Evolutionary conservation across 2,113 vertebrate species (phyloP), one percentile per base, ranked within the genome.

Genomic region (Tetrax tetrax): DNA sequence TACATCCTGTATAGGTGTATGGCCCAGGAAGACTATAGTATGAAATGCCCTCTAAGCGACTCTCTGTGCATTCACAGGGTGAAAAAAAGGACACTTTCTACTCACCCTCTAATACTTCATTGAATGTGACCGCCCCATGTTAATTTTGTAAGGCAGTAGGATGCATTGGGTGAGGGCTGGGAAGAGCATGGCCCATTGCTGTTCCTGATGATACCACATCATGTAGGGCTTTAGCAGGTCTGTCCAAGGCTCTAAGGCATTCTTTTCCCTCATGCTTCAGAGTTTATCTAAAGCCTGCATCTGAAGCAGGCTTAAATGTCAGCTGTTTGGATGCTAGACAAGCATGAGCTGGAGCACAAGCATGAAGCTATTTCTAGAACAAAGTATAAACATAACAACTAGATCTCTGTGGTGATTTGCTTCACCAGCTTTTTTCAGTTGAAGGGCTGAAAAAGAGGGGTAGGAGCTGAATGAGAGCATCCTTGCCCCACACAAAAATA

Each of bases 41-140:
- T 14, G n/a, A 60, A n/a, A 29, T 43, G n/a, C 11, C 19, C 37
- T 51, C 51, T 33, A 15, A 59, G 37, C 37, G 77, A 35, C 23
- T 43, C 38, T 29, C 45, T 29, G 3, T 28, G 11, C 17, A 38
- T 70, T 84, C 69, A 59, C 53, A 41, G n/a, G 13, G 35, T 29
- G 18, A 2, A 48, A 64, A 59, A 53, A 57, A 45, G 4, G 24
- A 25, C 35, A 14, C 9, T 78, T 76, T 17, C 57, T 51, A 22
- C 29, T 61, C 8, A 0, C 15, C 6, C 13, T 75, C n/a, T 20
- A 7, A 60, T 38, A n/a, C 25, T 56, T n/a, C 10, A 10, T 8
- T 31, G 12, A 27, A 27, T 18, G 5, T n/a, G 41, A 69, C 31
- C 9, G 20, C 15, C 35, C 20, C 20, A 7, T 4, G 2, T 45